These are phyloP conservation scores for Diabrotica balteata DNA, from an alignment of 2,888 invertebrate species.

Conservation along the genomic window DNA sequence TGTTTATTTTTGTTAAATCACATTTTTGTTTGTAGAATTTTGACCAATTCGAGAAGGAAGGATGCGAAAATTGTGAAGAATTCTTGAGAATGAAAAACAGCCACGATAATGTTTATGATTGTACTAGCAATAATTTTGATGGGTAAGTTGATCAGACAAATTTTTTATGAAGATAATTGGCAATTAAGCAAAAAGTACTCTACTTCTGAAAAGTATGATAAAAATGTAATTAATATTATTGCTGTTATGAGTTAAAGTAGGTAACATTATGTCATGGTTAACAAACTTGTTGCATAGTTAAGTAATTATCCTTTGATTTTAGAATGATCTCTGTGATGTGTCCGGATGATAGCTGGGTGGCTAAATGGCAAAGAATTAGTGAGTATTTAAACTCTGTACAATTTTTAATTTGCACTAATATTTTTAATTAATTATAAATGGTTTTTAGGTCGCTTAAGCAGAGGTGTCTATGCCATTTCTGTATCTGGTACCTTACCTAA, in stretches of 20 bases:
- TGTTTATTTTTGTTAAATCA: neutral
- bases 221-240: too few relatives aligned
- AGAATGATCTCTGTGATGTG: conserved; percentile 91
- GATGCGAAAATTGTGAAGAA: conserved; percentile 99
- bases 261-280: too few relatives aligned
- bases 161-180: too few relatives aligned
- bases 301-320: conserved; percentile 4
- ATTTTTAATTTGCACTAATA: neutral
- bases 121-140: conserved; percentile 97
- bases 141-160: conserved; percentile 63
- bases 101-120: conserved; percentile 96
- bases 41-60: conserved; percentile 96
- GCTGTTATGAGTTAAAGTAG: too few relatives aligned
- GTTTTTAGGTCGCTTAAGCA: conserved; percentile 82
- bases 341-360: conserved; percentile 99
- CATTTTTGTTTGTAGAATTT: conserved; percentile 69
- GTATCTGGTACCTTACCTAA: conserved; percentile 94
- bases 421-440: conserved; percentile 18
- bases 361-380: conserved; percentile 98
- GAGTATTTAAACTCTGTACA: conserved; percentile 42
- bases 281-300: too few relatives aligned
- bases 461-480: conserved; percentile 95
- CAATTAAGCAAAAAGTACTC: too few relatives aligned
- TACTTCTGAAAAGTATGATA: too few relatives aligned
- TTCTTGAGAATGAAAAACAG: conserved; percentile 95